A percentile compares a stretch with the other conserved stretches of the same genome.
Evolutionary conservation across 1,140 invertebrate species (phyloP).

Genomic region (Camponotus vicinus): DNA sequence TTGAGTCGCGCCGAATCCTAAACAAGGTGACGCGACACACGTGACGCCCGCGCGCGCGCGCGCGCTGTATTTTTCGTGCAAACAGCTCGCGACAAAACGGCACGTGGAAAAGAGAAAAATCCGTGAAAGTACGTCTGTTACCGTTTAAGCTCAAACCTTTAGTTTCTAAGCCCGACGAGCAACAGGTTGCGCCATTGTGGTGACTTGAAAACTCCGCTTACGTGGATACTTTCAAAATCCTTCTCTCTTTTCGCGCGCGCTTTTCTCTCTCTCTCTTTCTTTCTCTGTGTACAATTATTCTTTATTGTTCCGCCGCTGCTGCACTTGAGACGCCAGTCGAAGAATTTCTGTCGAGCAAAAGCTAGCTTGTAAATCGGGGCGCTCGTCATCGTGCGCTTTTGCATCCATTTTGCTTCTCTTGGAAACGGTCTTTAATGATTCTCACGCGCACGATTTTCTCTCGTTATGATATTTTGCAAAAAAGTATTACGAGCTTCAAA

Average conservation of each 20-base stretch:
- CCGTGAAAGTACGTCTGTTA: slow-evolving; percentile 67
- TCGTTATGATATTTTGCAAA: no score
- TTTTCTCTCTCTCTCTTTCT: slow-evolving; percentile 17
- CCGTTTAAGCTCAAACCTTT: slow-evolving; percentile 75
- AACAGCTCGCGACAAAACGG: slow-evolving; percentile 56
- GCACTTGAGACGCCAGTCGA: slow-evolving; percentile 62
- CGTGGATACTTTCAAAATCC: slow-evolving; percentile 75
- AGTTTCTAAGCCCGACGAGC: slow-evolving; percentile 76
- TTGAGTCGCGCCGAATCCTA: neutral
- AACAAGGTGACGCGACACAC: no score
- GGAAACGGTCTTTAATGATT: slow-evolving; percentile 59
- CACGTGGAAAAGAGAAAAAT: slow-evolving; percentile 47
- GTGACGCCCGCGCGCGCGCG: no score
- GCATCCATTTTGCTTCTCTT: slow-evolving; percentile 34
- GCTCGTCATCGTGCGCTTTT: slow-evolving; percentile 28
- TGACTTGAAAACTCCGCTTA: slow-evolving; percentile 75
- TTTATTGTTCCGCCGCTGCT: slow-evolving; percentile 56
- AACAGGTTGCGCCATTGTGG: slow-evolving; percentile 77
- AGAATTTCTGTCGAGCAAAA: slow-evolving; percentile 70
- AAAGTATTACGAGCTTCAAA: neutral
- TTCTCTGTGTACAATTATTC: slow-evolving; percentile 67
- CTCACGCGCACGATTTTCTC: slow-evolving; percentile 31
- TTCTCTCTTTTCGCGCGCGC: slow-evolving; percentile 38
- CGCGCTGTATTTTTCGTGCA: slow-evolving; percentile 34
- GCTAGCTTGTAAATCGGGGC: slow-evolving; percentile 65